Evolutionary conservation across 1,140 invertebrate genomes (phyloP).

Genomic region (Amphibalanus amphitrite): DNA sequence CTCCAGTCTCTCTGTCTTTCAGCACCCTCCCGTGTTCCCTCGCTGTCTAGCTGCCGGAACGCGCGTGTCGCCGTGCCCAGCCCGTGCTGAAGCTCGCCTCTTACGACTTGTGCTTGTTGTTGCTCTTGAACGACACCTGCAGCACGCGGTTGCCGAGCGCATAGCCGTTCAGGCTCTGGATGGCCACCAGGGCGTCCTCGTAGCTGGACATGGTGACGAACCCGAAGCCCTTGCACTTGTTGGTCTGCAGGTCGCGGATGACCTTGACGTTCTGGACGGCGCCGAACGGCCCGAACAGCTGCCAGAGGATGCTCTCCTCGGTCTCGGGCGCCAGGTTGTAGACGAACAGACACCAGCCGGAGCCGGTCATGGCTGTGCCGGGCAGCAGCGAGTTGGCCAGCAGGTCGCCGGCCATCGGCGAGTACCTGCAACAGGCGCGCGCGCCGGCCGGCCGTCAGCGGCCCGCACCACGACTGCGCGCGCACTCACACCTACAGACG

Average conservation of each 20-base stretch:
- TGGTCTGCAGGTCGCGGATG: slow-evolving; percentile 90
- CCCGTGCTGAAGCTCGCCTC: neutral
- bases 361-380: slow-evolving; percentile 37
- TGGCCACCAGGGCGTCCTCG: slow-evolving; percentile 92
- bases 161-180: slow-evolving; percentile 94
- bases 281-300: slow-evolving; percentile 96
- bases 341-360: slow-evolving; percentile 96
- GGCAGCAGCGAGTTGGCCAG: slow-evolving; percentile 72
- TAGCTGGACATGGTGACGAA: slow-evolving; percentile 99
- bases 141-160: slow-evolving; percentile 90
- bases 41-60: neutral
- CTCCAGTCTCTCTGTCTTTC: too few species aligned
- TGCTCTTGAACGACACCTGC: slow-evolving; percentile 95
- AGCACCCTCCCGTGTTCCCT: neutral
- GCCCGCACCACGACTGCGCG: neutral
- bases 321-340: slow-evolving; percentile 97
- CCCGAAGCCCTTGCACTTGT: slow-evolving; percentile 99
- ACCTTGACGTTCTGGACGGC: slow-evolving; percentile 96
- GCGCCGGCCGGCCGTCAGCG: slow-evolving; percentile 12
- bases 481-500: too few species aligned
- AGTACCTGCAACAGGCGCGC: slow-evolving; percentile 48
- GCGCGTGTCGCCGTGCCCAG: neutral
- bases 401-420: slow-evolving; percentile 79
- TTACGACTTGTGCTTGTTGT: slow-evolving; percentile 30
- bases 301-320: slow-evolving; percentile 96